Conservation (phyloP, 2,888 invertebrate species). For the Mesorhabditis sp. region DNA sequence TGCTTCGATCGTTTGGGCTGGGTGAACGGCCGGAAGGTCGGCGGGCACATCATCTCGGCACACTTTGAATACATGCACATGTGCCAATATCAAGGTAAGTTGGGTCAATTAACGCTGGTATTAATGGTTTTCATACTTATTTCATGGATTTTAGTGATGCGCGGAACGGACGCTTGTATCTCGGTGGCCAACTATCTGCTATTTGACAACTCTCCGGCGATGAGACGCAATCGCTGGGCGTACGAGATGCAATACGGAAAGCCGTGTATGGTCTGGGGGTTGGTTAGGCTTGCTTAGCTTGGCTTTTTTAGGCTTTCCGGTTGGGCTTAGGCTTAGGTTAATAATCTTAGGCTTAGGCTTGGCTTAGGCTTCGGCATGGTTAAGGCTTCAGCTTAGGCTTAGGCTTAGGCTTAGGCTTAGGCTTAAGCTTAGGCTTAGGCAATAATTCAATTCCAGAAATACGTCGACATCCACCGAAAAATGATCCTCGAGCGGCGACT, state of each 20-base stretch:
- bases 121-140: neutral
- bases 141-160: slow-evolving; percentile 34
- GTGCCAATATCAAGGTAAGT: slow-evolving; percentile 50
- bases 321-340: too few species aligned
- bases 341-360: too few species aligned
- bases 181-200: slow-evolving; percentile 50
- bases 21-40: slow-evolving; percentile 48
- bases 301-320: too few species aligned
- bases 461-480: slow-evolving; percentile 29
- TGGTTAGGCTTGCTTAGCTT: too few species aligned
- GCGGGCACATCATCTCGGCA: slow-evolving; percentile 37
- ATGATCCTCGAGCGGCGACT: slow-evolving; percentile 34
- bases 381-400: neutral
- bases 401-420: neutral
- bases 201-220: slow-evolving; percentile 44
- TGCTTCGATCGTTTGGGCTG: slow-evolving; percentile 37
- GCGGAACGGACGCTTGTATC: slow-evolving; percentile 46
- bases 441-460: slow-evolving; percentile 19
- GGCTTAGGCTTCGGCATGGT: neutral
- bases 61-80: slow-evolving; percentile 51
- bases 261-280: too few species aligned
- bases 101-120: neutral
- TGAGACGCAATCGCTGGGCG: slow-evolving; percentile 46
- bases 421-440: neutral
- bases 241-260: slow-evolving; percentile 41